Percentiles rank a stretch among this genome's conserved stretches.
Conservation (phyloP, 2,113 vertebrate genomes). For the Tyto alba region DNA sequence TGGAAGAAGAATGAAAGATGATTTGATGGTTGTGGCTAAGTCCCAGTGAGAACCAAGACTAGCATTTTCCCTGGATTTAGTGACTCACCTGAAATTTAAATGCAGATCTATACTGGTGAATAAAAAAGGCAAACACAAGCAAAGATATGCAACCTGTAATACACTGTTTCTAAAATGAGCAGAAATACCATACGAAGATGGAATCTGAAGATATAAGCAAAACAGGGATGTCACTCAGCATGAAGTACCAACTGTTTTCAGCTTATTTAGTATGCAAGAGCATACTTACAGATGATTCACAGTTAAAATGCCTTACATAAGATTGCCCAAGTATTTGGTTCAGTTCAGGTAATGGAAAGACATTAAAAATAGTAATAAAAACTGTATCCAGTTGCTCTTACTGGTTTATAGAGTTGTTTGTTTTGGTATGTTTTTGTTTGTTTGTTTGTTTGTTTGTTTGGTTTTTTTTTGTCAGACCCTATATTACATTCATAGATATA, state of each 20-base stretch:
- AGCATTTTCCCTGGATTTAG: not conserved
- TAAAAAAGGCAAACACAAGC: not conserved
- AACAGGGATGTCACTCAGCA: constrained; percentile 8
- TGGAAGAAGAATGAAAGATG: not conserved
- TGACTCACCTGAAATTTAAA: not conserved
- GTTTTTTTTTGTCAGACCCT: not conserved
- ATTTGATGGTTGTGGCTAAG: not conserved
- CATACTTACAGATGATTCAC: constrained; percentile 47
- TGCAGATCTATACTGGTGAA: not conserved
- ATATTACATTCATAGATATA: not conserved
- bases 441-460: no score
- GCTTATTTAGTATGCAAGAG: constrained; percentile 4
- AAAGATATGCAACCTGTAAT: not conserved
- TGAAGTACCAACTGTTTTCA: constrained; percentile 38
- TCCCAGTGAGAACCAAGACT: not conserved
- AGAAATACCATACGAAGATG: not conserved
- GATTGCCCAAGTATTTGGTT: constrained; percentile 27
- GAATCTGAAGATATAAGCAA: constrained; percentile 17
- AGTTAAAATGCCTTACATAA: constrained; percentile 42
- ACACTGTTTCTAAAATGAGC: not conserved
- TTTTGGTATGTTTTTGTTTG: no score
- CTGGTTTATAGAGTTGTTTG: not conserved
- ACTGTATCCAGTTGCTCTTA: not conserved
- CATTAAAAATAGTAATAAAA: constrained; percentile 15
- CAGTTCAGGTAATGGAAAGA: constrained; percentile 28